These are phyloP conservation scores for Cheiracanthium punctorium DNA, from an alignment of 2,888 invertebrate species.

Conservation along the genomic window DNA sequence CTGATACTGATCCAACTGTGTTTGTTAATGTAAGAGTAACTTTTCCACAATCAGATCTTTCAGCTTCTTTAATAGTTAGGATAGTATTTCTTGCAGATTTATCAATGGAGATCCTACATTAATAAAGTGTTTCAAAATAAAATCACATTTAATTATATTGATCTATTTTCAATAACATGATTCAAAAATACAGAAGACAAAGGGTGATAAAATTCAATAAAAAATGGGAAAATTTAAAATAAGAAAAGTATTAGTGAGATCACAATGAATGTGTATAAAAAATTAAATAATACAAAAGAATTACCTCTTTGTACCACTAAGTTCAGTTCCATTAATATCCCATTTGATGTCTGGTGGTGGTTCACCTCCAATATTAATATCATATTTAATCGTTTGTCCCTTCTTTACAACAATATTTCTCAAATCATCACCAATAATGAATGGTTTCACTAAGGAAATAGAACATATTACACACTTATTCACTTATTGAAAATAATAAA, in stretches of 20 bases:
- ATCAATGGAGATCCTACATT: conserved; percentile 84
- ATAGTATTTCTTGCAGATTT: conserved; percentile 93
- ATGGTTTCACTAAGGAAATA: conserved; percentile 87
- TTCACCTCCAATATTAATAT: conserved; percentile 97
- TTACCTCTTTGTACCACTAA: conserved; percentile 77
- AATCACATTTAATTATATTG: not conserved
- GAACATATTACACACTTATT: too few species aligned
- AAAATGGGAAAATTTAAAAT: too few species aligned
- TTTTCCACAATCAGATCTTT: conserved; percentile 93
- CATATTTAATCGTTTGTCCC: conserved; percentile 93
- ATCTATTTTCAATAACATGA: too few species aligned
- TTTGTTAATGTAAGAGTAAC: conserved; percentile 93
- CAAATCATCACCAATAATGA: conserved; percentile 90
- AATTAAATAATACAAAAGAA: not conserved
- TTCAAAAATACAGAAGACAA: not conserved
- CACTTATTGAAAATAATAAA: too few species aligned
- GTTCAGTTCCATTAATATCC: conserved; percentile 87
- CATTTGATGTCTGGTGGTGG: conserved; percentile 96
- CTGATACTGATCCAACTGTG: conserved; percentile 85
- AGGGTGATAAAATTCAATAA: too few species aligned
- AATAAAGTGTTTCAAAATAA: not conserved
- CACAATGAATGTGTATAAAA: not conserved
- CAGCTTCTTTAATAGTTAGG: conserved; percentile 90
- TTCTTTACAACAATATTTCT: conserved; percentile 94
- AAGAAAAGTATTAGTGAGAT: not conserved